Evolutionary conservation across 2,888 invertebrate genomes (phyloP).

Genomic region (Nysson spinosus): DNA sequence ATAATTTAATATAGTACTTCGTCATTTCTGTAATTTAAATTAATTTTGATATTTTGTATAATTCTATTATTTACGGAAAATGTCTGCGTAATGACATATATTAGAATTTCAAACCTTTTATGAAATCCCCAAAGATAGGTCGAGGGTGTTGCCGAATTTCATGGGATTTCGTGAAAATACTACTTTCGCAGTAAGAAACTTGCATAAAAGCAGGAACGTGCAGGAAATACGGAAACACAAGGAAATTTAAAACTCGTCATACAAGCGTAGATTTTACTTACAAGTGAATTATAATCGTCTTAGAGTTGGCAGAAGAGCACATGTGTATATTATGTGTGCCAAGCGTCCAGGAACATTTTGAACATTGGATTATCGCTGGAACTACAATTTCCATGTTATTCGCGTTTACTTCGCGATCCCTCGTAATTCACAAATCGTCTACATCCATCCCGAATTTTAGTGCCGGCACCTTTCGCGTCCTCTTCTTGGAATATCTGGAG

Average conservation of each 20-base stretch:
- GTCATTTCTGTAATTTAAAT: no score
- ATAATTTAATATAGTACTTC: no score
- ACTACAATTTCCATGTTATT: conserved; percentile 51
- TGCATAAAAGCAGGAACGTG: no score
- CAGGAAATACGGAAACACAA: no score
- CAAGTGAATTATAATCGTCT: conserved; percentile 49
- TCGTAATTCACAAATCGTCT: conserved; percentile 54
- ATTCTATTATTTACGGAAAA: no score
- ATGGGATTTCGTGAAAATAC: no score
- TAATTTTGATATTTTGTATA: no score
- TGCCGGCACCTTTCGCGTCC: background rate
- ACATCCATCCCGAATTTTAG: conserved; percentile 36
- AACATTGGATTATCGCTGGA: conserved; percentile 51
- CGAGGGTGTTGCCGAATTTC: no score
- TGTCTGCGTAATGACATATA: no score
- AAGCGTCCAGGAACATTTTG: conserved; percentile 23
- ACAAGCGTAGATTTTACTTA: conserved; percentile 26
- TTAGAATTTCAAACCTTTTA: no score
- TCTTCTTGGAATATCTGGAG: conserved; percentile 33
- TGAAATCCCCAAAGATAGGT: no score
- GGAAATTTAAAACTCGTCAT: background rate
- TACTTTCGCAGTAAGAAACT: no score
- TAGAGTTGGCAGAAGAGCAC: conserved; percentile 41
- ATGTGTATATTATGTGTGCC: conserved; percentile 21
- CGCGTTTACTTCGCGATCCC: conserved; percentile 43